phyloP scores from a whole-genome alignment of 2,797 vertebrate species.

The Chaetodon trifasciatus region DNA sequence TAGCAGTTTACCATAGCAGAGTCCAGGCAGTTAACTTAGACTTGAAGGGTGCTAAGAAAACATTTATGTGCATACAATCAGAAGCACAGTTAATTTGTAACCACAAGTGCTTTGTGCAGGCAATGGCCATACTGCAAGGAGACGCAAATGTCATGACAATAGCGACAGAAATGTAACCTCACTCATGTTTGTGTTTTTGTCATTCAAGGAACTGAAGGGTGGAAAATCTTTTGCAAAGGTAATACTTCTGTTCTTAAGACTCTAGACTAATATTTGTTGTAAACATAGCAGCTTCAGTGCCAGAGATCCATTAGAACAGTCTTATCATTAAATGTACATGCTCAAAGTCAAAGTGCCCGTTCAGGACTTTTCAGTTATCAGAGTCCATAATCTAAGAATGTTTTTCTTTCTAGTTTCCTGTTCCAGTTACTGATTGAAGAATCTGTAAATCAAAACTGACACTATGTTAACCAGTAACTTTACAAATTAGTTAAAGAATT shows the following conservation, averaged over 20 bases:
- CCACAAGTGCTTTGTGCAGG: neutral
- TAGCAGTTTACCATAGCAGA: slow-evolving; percentile 2
- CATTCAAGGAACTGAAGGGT: slow-evolving; percentile 94
- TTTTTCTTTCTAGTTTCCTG: slow-evolving; percentile 46
- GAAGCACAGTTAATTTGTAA: slow-evolving; percentile 45
- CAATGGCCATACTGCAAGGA: neutral
- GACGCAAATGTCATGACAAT: neutral
- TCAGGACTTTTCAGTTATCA: slow-evolving; percentile 7
- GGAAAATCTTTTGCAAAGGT: slow-evolving; percentile 97
- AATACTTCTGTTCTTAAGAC: slow-evolving; percentile 58
- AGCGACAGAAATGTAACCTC: neutral
- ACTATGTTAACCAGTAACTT: slow-evolving; percentile 69
- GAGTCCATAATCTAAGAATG: slow-evolving; percentile 13
- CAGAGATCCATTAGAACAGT: slow-evolving; percentile 15
- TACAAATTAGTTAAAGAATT: slow-evolving; percentile 21
- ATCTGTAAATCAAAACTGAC: slow-evolving; percentile 31
- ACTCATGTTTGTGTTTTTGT: slow-evolving; percentile 34
- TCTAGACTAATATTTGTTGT: slow-evolving; percentile 16
- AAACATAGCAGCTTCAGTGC: slow-evolving; percentile 10
- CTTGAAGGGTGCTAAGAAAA: slow-evolving; percentile 10
- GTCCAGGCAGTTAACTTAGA: neutral
- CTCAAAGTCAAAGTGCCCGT: slow-evolving; percentile 23
- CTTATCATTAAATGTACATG: slow-evolving; percentile 41
- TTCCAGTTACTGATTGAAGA: slow-evolving; percentile 70
- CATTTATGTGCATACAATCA: neutral